Evolutionary conservation across 1,140 invertebrate genomes (phyloP).

Genomic region (silkworm (Bombyx mori)): ASM3026992v2 NC_085129.1:6075501-6076000

Average conservation of each 20-base stretch:
- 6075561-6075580: constrained; percentile 64
- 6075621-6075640: constrained; percentile 57
- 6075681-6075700: constrained; percentile 52
- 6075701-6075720: constrained; percentile 15
- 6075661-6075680: constrained; percentile 37
- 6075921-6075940: constrained; percentile 14
- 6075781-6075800: constrained; percentile 1
- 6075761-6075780: not conserved
- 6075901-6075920: constrained; percentile 9
- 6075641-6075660: constrained; percentile 48
- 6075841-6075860: constrained; percentile 1
- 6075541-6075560: constrained; percentile 69
- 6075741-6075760: constrained; percentile 1
- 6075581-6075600: constrained; percentile 63
- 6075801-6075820: constrained; percentile 1
- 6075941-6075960: constrained; percentile 43
- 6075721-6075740: constrained; percentile 9
- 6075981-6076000: constrained; percentile 31
- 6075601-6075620: constrained; percentile 38
- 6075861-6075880: constrained; percentile 4
- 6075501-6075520: constrained; percentile 58
- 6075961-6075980: constrained; percentile 41
- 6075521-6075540: constrained; percentile 71
- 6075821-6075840: constrained; percentile 2
- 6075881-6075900: not conserved